Evolutionary conservation across 2,113 vertebrate species (phyloP).

Genomic region (Hymenochirus boettgeri): DNA sequence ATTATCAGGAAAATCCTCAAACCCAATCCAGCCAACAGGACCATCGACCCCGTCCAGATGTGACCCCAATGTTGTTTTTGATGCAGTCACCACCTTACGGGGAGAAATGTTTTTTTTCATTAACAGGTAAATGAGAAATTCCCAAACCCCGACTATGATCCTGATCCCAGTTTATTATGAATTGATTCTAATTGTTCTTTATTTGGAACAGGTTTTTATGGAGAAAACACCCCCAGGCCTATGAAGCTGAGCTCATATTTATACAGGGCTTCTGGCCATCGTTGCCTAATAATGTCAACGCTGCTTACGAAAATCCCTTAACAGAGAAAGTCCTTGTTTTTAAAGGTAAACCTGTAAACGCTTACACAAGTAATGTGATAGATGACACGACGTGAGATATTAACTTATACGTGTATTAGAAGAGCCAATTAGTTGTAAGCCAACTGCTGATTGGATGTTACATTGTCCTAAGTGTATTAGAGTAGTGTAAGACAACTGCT

Average conservation of each 20-base stretch:
- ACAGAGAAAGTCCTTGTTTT: constrained; percentile 60
- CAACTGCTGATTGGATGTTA: too few species aligned
- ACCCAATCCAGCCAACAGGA: constrained; percentile 54
- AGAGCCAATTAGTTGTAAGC: too few species aligned
- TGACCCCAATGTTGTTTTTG: constrained; percentile 71
- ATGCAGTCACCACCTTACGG: constrained; percentile 72
- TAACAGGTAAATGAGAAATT: constrained; percentile 22
- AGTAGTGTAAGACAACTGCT: too few species aligned
- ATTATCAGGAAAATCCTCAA: constrained; percentile 48
- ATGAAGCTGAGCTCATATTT: constrained; percentile 56
- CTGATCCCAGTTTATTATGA: too few species aligned
- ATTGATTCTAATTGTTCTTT: too few species aligned
- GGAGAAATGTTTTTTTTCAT: constrained; percentile 82
- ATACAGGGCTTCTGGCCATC: constrained; percentile 79
- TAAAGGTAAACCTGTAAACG: constrained; percentile 74
- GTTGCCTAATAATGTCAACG: constrained; percentile 72
- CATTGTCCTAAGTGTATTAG: too few species aligned
- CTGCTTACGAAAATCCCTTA: constrained; percentile 68
- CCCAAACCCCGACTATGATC: too few species aligned
- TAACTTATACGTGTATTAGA: too few species aligned
- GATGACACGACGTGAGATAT: too few species aligned
- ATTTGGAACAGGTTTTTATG: constrained; percentile 71
- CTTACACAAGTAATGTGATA: too few species aligned
- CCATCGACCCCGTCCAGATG: constrained; percentile 71
- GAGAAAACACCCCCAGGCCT: constrained; percentile 62